A percentile compares a stretch with the other conserved stretches of the same genome.
These are phyloP conservation scores for Theretra japonica DNA, from an alignment of 2,888 invertebrate species.

Conservation along the genomic window DNA sequence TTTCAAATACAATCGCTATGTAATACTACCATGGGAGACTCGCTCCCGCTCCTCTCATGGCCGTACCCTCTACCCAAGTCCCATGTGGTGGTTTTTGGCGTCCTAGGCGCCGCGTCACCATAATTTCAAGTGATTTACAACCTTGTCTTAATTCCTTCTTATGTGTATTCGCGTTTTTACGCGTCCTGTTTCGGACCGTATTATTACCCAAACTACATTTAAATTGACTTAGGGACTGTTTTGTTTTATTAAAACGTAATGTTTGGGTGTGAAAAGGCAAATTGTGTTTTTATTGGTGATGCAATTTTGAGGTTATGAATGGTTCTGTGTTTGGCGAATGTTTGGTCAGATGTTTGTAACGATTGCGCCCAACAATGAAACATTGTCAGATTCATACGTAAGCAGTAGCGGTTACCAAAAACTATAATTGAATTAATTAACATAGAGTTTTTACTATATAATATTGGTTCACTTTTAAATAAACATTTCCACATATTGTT, in stretches of 20 bases:
- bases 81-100: slow-evolving; percentile 46
- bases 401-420: no score
- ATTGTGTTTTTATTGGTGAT: slow-evolving; percentile 21
- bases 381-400: no score
- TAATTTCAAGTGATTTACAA: slow-evolving; percentile 78
- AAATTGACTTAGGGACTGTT: not conserved
- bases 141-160: slow-evolving; percentile 45
- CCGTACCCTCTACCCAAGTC: slow-evolving; percentile 34
- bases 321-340: not conserved
- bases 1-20: not conserved
- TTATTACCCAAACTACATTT: slow-evolving; percentile 14
- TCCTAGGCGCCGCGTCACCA: slow-evolving; percentile 59
- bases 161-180: slow-evolving; percentile 46
- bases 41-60: slow-evolving; percentile 6
- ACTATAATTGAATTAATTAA: no score
- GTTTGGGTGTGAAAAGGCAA: slow-evolving; percentile 36
- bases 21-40: no score
- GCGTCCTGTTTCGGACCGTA: slow-evolving; percentile 29
- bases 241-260: slow-evolving; percentile 31
- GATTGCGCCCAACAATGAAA: no score
- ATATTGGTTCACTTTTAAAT: no score
- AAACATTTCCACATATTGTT: no score
- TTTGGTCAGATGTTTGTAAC: not conserved
- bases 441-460: no score
- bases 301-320: slow-evolving; percentile 17